Conservation (phyloP, 2,113 vertebrate genomes). For the Callithrix jacchus region DNA sequence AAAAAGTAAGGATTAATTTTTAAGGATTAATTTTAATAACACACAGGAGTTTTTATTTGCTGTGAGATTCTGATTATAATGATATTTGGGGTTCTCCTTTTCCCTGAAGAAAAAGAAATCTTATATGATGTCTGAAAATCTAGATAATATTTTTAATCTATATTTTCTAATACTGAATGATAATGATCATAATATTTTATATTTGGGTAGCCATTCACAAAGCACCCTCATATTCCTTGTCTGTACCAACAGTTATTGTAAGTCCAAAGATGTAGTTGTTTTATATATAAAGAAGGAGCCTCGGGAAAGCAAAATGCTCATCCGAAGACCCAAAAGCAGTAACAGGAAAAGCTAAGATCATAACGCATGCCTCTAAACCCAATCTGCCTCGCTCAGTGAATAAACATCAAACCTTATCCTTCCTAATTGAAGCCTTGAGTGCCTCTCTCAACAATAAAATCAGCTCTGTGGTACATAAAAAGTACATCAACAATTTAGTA, state of each 20-base stretch:
- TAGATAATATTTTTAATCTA: background rate
- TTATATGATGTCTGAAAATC: background rate
- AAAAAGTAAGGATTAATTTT: background rate
- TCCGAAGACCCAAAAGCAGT: background rate
- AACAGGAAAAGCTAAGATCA: background rate
- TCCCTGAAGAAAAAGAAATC: background rate
- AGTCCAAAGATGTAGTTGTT: background rate
- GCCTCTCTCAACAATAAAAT: background rate
- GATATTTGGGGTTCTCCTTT: background rate
- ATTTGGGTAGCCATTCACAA: background rate
- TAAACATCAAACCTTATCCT: background rate
- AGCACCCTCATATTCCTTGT: background rate
- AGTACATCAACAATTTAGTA: background rate
- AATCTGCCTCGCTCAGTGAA: background rate
- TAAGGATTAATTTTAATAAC: background rate
- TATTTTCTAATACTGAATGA: background rate
- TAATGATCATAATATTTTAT: background rate
- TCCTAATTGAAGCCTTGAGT: background rate
- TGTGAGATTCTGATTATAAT: conserved; percentile 1
- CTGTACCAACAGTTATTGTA: background rate
- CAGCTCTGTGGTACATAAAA: background rate
- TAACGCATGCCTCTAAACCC: background rate
- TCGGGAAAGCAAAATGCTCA: background rate
- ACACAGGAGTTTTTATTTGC: background rate
- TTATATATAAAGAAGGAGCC: background rate